Conservation (phyloP, 2,797 vertebrate genomes). For the Micrastur ruficollis region DNA sequence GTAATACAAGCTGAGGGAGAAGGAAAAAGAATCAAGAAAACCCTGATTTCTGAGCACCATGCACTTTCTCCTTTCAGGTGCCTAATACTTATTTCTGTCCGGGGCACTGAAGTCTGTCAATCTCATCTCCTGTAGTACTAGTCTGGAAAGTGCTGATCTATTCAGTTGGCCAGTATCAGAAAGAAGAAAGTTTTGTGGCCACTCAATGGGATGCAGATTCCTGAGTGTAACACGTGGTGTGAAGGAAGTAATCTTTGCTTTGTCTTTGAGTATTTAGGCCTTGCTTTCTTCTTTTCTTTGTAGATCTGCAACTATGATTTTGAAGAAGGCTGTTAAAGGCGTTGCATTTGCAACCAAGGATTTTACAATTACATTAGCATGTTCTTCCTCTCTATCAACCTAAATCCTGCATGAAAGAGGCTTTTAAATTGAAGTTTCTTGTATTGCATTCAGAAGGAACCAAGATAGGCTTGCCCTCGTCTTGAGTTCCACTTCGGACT, state of each 20-base stretch:
- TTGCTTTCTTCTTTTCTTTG: not conserved
- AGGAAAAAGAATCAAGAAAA: slow-evolving; percentile 8
- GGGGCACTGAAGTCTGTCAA: not conserved
- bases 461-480: not conserved
- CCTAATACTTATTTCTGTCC: not conserved
- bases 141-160: not conserved
- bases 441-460: not conserved
- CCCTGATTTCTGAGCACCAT: not conserved
- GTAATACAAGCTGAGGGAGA: not conserved
- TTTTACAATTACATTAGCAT: not conserved
- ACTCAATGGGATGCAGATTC: not conserved
- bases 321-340: not conserved
- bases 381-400: not conserved
- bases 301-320: not conserved
- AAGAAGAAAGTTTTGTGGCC: not conserved
- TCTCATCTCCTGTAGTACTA: not conserved
- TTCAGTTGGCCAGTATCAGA: not conserved
- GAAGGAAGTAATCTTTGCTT: slow-evolving; percentile 25
- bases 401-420: not conserved
- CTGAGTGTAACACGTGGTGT: not conserved
- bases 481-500: not conserved
- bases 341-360: not conserved
- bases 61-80: not conserved
- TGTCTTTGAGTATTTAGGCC: not conserved
- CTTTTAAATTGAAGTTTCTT: not conserved